Evolutionary conservation across 2,797 vertebrate genomes (phyloP), one percentile per base, ranked within the genome.

Genomic region (Ctenochaetus hawaiiensis): DNA sequence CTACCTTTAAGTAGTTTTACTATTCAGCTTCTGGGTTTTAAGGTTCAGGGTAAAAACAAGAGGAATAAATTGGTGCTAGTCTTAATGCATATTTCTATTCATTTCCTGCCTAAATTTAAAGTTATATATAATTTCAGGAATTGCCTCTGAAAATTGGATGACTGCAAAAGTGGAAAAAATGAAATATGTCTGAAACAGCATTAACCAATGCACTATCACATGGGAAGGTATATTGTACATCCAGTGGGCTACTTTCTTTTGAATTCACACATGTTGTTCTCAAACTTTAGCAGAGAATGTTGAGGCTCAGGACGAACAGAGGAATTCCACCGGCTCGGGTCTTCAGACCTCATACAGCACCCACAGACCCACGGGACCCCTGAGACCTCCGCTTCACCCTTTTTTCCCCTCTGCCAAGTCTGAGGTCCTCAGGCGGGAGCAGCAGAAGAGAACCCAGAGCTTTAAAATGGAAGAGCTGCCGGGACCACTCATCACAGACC

Each of bases 401-500:
- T 93, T 90, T 54, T 88, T 53, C 86, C 70, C 90, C 7, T 94
- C 96, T 39, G 85, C 90, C 88, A 98, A 97, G 92, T 92, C 95
- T 17, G 96, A 96, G 14, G 78, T 95, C 73, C 95, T 97, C 87
- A 93, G 89, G 72, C 95, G 95, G 81, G 96, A 96, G 72, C 95
- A 96, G 59, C 92, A 95, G 89, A 97, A 96, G 91, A 95, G 95
- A 82, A 95, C 90, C 8, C 96, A 96, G 68, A 96, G 92, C 78
- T 97, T 96, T 89, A 97, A 97, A 89, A 93, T 95, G 4, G 95
- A 96, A 75, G 96, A 95, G n/a, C 92, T 96, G 70, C 95, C 95
- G 0, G 96, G 96, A 67, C 87, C 84, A n/a, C 86, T 92, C 92
- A 96, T 95, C 85, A 96, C 93, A 0, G 97, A 97, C 88, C 96